Base-by-base conservation (phyloP, 2,113 vertebrate genomes). In the Saguinus midas region DNA sequence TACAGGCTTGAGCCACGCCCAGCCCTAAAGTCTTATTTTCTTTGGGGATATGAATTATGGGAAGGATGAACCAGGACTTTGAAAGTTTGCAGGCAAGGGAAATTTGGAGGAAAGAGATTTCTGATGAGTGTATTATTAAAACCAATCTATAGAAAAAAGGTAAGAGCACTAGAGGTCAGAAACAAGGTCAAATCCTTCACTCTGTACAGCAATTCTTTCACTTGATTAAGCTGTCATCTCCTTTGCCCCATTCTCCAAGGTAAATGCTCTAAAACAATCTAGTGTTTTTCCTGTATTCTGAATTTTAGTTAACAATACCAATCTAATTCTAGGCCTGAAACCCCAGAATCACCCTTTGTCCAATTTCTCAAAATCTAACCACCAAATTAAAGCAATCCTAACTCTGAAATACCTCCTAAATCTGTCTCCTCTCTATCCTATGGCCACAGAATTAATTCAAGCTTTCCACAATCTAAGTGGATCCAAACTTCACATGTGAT, bases 211-310 rank as follows among this genome's bases (percentile, higher is more conserved):
- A 93, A 37, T 82, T 83, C 68, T 91, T 91, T 90, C 4, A 72
- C 40, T 66, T 86, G 25, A 84, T 57, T 72, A 50, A 23, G 8
- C 43, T 91, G 27, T 57, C 14, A 7, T 70, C 40, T 87, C 43
- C 81, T 16, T 80, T 78, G 40, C 82, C 90, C 92, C 11, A 58
- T 57, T 50, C 57, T 27, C 37, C 66, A 95, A 83, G 58, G 78
- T 88, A 91, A 91, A 94, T 72, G 29, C 27, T 79, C 66, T 87
- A 48, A 76, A 95, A 81, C 37, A 94, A 32, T 21, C 52, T 68
- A 16, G 8, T 52, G 73, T 68, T 16, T 96, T 79, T n/a, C 58
- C 40, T 78, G 35, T 45, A 57, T 78, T 96, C 48, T 78, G 25
- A 72, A 90, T 72, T 83, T 57, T 37, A 32, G 40, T 61, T 87